Percentiles rank a stretch among this genome's conserved stretches.
Conservation (phyloP, 2,888 invertebrate genomes). For the Tenthredo amoena region DNA sequence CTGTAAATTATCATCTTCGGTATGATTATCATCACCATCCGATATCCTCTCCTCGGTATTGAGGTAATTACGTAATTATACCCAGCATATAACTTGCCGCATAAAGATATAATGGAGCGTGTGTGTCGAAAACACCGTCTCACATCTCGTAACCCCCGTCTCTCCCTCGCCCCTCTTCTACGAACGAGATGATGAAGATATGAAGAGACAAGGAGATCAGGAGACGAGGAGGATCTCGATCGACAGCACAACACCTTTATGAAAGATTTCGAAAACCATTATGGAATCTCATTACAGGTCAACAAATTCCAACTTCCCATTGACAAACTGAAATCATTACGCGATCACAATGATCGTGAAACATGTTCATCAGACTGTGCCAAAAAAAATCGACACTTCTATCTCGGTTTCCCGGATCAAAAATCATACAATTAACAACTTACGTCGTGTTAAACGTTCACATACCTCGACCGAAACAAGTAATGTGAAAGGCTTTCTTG, state of each 20-base stretch:
- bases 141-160: conserved; percentile 20
- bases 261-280: background rate
- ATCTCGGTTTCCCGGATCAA: background rate
- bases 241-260: background rate
- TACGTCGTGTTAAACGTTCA: no score
- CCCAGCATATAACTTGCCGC: conserved; percentile 59
- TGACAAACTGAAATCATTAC: background rate
- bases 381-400: background rate
- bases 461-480: no score
- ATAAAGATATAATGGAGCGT: conserved; percentile 53
- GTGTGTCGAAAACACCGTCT: conserved; percentile 63
- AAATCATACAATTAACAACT: background rate
- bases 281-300: background rate
- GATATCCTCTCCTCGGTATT: conserved; percentile 18
- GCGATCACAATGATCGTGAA: background rate
- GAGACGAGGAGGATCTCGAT: background rate
- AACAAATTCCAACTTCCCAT: no score
- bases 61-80: conserved; percentile 46
- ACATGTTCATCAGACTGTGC: background rate
- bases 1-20: conserved; percentile 70
- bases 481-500: no score
- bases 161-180: background rate
- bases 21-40: conserved; percentile 69
- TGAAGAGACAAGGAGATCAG: conserved; percentile 30
- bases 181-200: conserved; percentile 33